Evolutionary conservation across 2,888 invertebrate genomes (phyloP).

Genomic region (Beris morrisii): DNA sequence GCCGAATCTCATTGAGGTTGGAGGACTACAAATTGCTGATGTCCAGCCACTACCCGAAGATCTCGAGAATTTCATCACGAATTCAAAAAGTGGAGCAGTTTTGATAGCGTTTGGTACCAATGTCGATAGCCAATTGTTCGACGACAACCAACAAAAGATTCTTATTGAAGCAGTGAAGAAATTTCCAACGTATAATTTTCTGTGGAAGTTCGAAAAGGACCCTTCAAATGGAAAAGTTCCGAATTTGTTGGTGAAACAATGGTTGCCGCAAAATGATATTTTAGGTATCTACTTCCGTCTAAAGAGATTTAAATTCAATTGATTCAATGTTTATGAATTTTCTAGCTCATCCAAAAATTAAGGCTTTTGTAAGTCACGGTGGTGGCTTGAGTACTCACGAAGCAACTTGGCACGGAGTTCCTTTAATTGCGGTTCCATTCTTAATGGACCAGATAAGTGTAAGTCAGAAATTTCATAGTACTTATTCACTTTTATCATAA

Average conservation of each 20-base stretch:
- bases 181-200: constrained; percentile 43
- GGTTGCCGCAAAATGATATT: constrained; percentile 59
- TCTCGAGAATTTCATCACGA: constrained; percentile 38
- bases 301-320: neutral
- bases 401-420: constrained; percentile 40
- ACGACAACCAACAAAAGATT: constrained; percentile 35
- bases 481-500: no score
- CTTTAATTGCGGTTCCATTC: constrained; percentile 39
- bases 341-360: constrained; percentile 35
- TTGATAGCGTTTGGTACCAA: constrained; percentile 45
- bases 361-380: constrained; percentile 39
- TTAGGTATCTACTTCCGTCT: constrained; percentile 22
- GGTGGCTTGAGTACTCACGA: constrained; percentile 40
- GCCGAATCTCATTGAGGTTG: constrained; percentile 41
- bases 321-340: no score
- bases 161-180: constrained; percentile 43
- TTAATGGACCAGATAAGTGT: constrained; percentile 38
- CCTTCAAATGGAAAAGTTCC: constrained; percentile 28
- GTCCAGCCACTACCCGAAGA: constrained; percentile 39
- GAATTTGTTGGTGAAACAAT: constrained; percentile 56
- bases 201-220: constrained; percentile 46
- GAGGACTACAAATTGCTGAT: constrained; percentile 41
- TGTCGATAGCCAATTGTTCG: constrained; percentile 36
- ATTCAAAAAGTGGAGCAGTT: constrained; percentile 43
- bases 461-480: neutral